phyloP scores from a whole-genome alignment of 2,888 invertebrate genomes.

The Drosophila affinis region DNA sequence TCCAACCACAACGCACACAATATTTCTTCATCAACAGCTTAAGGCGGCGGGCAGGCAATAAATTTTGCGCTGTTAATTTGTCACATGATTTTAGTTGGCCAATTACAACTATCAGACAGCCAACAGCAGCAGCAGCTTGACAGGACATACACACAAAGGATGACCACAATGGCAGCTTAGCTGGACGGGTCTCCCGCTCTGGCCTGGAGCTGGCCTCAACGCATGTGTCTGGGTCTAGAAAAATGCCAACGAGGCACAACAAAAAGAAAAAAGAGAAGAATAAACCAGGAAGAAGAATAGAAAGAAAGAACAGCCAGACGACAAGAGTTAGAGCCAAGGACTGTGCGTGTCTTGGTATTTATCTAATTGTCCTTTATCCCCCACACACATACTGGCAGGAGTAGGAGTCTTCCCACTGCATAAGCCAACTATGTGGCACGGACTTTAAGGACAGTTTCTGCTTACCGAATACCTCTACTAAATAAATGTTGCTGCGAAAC shows the following conservation, averaged over 20 bases:
- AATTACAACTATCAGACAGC: constrained; percentile 76
- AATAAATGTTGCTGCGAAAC: constrained; percentile 64
- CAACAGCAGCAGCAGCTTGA: constrained; percentile 44
- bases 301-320: constrained; percentile 25
- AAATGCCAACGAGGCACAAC: constrained; percentile 72
- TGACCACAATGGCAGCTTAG: constrained; percentile 66
- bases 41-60: constrained; percentile 79
- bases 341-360: constrained; percentile 69
- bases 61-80: constrained; percentile 81
- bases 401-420: constrained; percentile 1
- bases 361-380: constrained; percentile 68
- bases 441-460: constrained; percentile 62
- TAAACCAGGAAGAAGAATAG: constrained; percentile 17
- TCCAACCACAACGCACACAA: constrained; percentile 57
- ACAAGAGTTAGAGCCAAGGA: constrained; percentile 35
- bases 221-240: constrained; percentile 63
- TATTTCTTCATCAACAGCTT: constrained; percentile 78
- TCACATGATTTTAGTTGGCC: constrained; percentile 81
- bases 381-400: constrained; percentile 29
- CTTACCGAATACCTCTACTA: constrained; percentile 54
- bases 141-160: constrained; percentile 48
- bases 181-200: constrained; percentile 35
- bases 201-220: constrained; percentile 1
- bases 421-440: constrained; percentile 39
- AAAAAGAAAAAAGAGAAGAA: constrained; percentile 17